Percentiles rank a stretch among this genome's conserved stretches.
Evolutionary conservation across 2,797 vertebrate species (phyloP).

Genomic region (Bovichtus variegatus): DNA sequence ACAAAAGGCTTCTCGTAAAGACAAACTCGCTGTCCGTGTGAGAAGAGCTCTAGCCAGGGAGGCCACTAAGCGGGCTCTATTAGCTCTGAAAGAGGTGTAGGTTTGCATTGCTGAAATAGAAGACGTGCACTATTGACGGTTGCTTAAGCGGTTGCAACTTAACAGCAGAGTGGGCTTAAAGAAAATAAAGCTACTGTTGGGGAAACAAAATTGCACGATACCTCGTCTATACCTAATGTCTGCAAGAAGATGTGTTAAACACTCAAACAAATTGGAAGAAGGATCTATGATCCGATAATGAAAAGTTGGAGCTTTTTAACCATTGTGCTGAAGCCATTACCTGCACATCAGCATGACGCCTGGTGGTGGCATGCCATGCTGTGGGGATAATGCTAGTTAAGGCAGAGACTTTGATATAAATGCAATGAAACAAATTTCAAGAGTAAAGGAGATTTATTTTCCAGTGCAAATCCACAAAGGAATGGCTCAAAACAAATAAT

Average conservation of each 20-base stretch:
- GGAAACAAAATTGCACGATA: neutral
- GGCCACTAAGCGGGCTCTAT: neutral
- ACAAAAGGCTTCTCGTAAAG: neutral
- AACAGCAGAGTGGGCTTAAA: neutral
- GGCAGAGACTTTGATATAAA: neutral
- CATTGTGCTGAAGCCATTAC: neutral
- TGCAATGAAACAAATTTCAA: neutral
- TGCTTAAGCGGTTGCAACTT: neutral
- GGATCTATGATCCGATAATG: neutral
- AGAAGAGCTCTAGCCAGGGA: neutral
- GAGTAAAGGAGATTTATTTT: slow-evolving; percentile 7
- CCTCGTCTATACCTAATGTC: neutral
- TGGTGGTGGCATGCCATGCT: neutral
- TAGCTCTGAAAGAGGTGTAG: neutral
- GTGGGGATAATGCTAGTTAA: neutral
- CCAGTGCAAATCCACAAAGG: slow-evolving; percentile 4
- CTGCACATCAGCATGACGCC: neutral
- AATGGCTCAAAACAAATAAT: slow-evolving; percentile 13
- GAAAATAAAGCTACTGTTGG: neutral
- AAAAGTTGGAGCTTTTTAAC: neutral
- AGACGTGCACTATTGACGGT: neutral
- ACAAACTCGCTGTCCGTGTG: neutral
- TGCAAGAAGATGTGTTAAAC: neutral
- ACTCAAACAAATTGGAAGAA: neutral
- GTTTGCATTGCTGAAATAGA: neutral